A percentile compares a stretch with the other conserved stretches of the same genome.
These are phyloP conservation scores for Ameiurus melas DNA, from an alignment of 2,113 vertebrate species.

Conservation along the genomic window DNA sequence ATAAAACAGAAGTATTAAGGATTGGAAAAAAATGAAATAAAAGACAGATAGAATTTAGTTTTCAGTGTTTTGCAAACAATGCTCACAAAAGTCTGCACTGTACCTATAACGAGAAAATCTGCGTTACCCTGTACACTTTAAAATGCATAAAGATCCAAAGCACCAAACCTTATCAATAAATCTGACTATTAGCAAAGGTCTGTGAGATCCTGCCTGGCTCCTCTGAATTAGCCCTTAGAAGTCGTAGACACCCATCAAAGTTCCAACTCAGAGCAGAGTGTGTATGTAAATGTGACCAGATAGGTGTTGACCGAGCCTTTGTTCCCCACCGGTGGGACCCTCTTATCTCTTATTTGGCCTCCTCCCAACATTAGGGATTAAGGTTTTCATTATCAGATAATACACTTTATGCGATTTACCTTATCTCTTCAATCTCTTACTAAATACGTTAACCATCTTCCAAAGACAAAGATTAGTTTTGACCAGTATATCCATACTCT, in stretches of 20 bases:
- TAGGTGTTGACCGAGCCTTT: slow-evolving; percentile 40
- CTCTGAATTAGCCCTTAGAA: slow-evolving; percentile 41
- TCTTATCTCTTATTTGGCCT: slow-evolving; percentile 45
- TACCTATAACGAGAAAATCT: not conserved
- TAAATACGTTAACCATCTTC: not conserved
- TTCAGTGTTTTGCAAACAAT: not conserved
- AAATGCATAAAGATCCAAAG: not conserved
- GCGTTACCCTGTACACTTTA: not conserved
- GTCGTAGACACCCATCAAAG: slow-evolving; percentile 36
- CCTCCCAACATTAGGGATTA: slow-evolving; percentile 21
- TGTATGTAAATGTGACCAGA: slow-evolving; percentile 45
- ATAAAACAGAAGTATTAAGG: not conserved
- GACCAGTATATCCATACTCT: not conserved
- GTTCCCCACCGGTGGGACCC: slow-evolving; percentile 26
- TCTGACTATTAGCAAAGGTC: slow-evolving; percentile 10
- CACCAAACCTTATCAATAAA: slow-evolving; percentile 37
- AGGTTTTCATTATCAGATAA: not conserved
- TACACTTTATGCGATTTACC: not conserved
- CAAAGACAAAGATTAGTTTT: not conserved
- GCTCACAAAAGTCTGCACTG: not conserved
- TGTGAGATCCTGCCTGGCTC: slow-evolving; percentile 22
- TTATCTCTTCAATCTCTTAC: slow-evolving; percentile 18
- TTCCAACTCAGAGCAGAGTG: not conserved
- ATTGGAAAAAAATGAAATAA: not conserved
- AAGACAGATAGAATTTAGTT: not conserved